Evolutionary conservation across 2,113 vertebrate species (phyloP).

Genomic region (Rhinogobius similis): DNA sequence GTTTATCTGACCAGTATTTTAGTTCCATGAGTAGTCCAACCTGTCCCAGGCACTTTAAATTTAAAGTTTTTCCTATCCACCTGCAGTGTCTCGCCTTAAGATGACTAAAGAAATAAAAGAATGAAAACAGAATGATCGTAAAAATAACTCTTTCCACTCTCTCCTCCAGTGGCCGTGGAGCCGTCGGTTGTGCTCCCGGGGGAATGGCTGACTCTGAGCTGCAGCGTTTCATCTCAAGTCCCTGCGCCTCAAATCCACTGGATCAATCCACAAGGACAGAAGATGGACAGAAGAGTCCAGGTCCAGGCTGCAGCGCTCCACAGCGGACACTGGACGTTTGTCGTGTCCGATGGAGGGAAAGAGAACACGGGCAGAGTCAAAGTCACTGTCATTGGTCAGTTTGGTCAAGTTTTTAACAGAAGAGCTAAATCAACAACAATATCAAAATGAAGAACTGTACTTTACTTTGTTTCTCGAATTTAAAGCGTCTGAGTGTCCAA

Average conservation of each 20-base stretch:
- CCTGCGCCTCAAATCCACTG: constrained; percentile 8
- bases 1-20: too few relatives aligned
- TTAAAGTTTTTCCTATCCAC: too few relatives aligned
- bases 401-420: not conserved
- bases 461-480: too few relatives aligned
- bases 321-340: constrained; percentile 66
- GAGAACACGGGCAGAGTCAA: not conserved
- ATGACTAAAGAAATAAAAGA: too few relatives aligned
- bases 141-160: not conserved
- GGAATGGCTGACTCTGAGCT: constrained; percentile 8
- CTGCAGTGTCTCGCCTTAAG: too few relatives aligned
- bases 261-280: constrained; percentile 25
- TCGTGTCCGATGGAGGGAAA: rapidly evolving
- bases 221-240: rapidly evolving
- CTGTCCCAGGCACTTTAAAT: too few relatives aligned
- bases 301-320: not conserved
- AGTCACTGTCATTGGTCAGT: constrained; percentile 68
- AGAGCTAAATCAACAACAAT: not conserved
- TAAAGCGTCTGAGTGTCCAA: too few relatives aligned
- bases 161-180: constrained; percentile 31
- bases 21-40: too few relatives aligned
- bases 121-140: too few relatives aligned
- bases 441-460: not conserved
- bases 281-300: rapidly evolving
- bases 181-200: constrained; percentile 14